Evolutionary conservation across 2,797 vertebrate species (phyloP).

Genomic region (Adrianichthys oophorus): DNA sequence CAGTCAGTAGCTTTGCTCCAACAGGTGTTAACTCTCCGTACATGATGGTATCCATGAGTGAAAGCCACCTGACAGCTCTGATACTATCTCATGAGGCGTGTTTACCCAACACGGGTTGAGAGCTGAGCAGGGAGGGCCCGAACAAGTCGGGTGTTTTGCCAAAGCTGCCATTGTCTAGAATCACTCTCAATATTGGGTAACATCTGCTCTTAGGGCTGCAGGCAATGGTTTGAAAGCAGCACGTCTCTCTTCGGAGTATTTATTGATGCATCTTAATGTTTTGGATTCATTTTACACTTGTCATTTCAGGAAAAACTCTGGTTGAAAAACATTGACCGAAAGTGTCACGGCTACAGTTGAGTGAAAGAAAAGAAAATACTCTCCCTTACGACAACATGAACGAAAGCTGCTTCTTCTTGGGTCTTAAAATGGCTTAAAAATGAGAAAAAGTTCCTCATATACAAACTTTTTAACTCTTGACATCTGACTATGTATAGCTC

Average conservation of each 20-base stretch:
- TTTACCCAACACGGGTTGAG: conserved; percentile 53
- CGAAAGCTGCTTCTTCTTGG: too few relatives aligned
- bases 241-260: conserved; percentile 19
- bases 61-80: conserved; percentile 52
- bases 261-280: conserved; percentile 19
- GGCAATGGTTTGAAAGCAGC: conserved; percentile 22
- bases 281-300: conserved; percentile 7
- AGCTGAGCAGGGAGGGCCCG: conserved; percentile 19
- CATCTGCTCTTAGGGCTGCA: conserved; percentile 34
- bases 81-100: conserved; percentile 49
- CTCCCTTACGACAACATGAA: too few relatives aligned
- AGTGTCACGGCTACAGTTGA: too few relatives aligned
- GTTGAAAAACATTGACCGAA: too few relatives aligned
- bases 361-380: too few relatives aligned
- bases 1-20: conserved; percentile 12
- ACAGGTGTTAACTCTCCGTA: conserved; percentile 34
- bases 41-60: conserved; percentile 35
- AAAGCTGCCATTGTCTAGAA: conserved; percentile 33
- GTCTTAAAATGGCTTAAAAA: too few relatives aligned
- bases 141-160: conserved; percentile 22
- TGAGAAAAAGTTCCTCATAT: too few relatives aligned
- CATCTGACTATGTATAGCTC: too few relatives aligned
- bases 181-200: conserved; percentile 28
- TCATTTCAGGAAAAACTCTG: too few relatives aligned
- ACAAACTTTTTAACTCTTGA: too few relatives aligned